These are phyloP conservation scores for Camelus dromedarius DNA, from an alignment of 2,113 vertebrate species.

Conservation along the genomic window DNA sequence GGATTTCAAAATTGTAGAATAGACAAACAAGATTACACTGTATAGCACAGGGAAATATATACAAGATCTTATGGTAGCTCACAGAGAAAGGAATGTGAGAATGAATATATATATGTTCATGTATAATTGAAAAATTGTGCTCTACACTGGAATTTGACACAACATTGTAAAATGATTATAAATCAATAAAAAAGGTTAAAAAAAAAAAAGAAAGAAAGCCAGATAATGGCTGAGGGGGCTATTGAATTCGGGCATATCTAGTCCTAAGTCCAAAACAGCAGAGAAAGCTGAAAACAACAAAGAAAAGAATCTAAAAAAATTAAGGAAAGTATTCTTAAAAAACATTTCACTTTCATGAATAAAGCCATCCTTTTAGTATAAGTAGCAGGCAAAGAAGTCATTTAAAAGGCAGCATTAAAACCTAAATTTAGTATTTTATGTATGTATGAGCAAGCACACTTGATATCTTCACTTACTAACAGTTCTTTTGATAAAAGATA, in stretches of 20 bases:
- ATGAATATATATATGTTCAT: too few relatives aligned
- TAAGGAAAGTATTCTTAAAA: not conserved
- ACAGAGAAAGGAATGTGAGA: too few relatives aligned
- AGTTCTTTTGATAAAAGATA: constrained; percentile 60
- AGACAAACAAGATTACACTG: too few relatives aligned
- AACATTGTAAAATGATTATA: too few relatives aligned
- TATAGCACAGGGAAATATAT: too few relatives aligned
- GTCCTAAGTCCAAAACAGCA: constrained; percentile 19
- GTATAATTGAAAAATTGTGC: too few relatives aligned
- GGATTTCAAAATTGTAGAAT: too few relatives aligned
- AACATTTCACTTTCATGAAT: constrained; percentile 42
- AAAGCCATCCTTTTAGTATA: not conserved
- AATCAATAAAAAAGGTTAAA: too few relatives aligned
- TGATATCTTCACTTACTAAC: constrained; percentile 9
- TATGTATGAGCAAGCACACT: constrained; percentile 42
- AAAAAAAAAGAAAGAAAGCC: not conserved
- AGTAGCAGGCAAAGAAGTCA: constrained; percentile 40
- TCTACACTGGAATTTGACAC: too few relatives aligned
- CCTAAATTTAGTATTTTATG: constrained; percentile 59
- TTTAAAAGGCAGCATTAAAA: constrained; percentile 30
- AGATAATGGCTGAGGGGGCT: not conserved
- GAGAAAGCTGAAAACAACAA: not conserved
- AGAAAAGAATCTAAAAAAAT: not conserved
- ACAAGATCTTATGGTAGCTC: too few relatives aligned
- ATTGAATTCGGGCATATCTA: not conserved